phyloP scores from a whole-genome alignment of 2,888 invertebrate genomes.

The Caenorhabditis sp. region DNA sequence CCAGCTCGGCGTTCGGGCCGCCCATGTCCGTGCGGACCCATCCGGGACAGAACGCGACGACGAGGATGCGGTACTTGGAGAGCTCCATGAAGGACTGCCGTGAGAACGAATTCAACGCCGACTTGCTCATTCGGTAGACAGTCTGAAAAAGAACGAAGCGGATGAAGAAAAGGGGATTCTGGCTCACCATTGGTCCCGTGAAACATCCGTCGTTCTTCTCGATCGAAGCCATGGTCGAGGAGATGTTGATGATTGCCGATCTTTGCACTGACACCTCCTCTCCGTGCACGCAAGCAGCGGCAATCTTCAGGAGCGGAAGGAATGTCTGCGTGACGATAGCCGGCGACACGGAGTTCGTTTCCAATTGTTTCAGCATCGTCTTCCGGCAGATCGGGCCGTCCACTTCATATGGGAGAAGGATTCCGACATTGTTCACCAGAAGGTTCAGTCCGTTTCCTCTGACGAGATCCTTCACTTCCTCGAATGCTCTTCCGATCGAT shows the following conservation, averaged over 20 bases:
- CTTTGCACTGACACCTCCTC: slow-evolving; percentile 46
- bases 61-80: slow-evolving; percentile 53
- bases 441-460: slow-evolving; percentile 41
- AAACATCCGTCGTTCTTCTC: slow-evolving; percentile 54
- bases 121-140: slow-evolving; percentile 59
- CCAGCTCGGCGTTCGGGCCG: slow-evolving; percentile 58
- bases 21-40: slow-evolving; percentile 74
- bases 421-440: slow-evolving; percentile 56
- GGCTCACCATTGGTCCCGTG: slow-evolving; percentile 48
- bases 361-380: slow-evolving; percentile 43
- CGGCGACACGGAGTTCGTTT: slow-evolving; percentile 36
- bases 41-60: slow-evolving; percentile 63
- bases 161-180: neutral
- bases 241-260: slow-evolving; percentile 67
- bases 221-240: slow-evolving; percentile 64
- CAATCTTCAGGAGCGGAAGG: slow-evolving; percentile 55
- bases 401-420: slow-evolving; percentile 43
- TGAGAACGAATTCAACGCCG: slow-evolving; percentile 67
- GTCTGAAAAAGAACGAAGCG: neutral
- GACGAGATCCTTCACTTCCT: slow-evolving; percentile 28
- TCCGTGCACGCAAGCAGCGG: slow-evolving; percentile 6
- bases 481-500: slow-evolving; percentile 41
- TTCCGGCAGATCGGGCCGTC: slow-evolving; percentile 32
- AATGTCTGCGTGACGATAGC: slow-evolving; percentile 52
- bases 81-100: slow-evolving; percentile 59